Conservation (phyloP, 2,113 vertebrate species). For the Entosphenus tridentatus region DNA sequence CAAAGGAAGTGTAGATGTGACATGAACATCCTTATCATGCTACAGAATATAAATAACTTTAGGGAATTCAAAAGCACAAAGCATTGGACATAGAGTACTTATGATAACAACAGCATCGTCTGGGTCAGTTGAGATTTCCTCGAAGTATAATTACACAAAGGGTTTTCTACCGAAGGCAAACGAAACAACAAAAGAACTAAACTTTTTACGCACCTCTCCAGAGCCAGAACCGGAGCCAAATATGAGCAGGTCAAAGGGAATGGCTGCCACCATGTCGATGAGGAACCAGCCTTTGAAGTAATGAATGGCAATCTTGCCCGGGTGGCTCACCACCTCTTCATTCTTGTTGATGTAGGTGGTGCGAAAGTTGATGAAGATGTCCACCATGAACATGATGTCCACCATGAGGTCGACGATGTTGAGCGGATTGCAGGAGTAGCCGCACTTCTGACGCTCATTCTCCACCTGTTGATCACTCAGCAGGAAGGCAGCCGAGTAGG, state of each 20-base stretch:
- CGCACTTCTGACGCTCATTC: slow-evolving; percentile 33
- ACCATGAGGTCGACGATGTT: slow-evolving; percentile 89
- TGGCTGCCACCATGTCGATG: slow-evolving; percentile 88
- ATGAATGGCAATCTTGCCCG: slow-evolving; percentile 65
- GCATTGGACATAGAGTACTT: no score
- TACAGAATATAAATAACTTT: no score
- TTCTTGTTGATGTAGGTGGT: slow-evolving; percentile 96
- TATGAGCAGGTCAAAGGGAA: slow-evolving; percentile 91
- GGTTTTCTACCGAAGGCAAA: no score
- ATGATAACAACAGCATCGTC: no score
- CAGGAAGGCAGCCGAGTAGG: slow-evolving; percentile 80
- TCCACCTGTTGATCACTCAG: slow-evolving; percentile 72
- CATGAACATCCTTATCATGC: no score
- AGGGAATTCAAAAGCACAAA: no score
- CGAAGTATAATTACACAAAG: no score
- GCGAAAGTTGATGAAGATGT: slow-evolving; percentile 94
- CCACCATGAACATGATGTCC: slow-evolving; percentile 96
- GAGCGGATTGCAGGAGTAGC: slow-evolving; percentile 75
- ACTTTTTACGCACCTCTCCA: slow-evolving; percentile 44
- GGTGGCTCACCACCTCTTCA: slow-evolving; percentile 89
- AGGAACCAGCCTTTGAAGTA: slow-evolving; percentile 99
- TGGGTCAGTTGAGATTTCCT: no score
- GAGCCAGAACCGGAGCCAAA: slow-evolving; percentile 61
- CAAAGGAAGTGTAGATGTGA: no score
- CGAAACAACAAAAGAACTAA: no score